Conservation (phyloP, 1,140 invertebrate species). For the Procambarus clarkii region DNA sequence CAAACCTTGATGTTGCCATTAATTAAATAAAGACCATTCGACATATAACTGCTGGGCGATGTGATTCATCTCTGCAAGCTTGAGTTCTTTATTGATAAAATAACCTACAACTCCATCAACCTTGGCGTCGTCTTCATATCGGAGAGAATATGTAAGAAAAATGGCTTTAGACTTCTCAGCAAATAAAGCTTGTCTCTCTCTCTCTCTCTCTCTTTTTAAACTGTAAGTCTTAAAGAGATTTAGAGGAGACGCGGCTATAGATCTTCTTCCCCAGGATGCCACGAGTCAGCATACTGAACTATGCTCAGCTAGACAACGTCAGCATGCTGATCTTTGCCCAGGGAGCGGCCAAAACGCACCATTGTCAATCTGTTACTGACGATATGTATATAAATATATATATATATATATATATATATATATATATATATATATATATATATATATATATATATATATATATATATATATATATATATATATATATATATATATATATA, state of each 20-base stretch:
- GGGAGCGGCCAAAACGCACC: conserved; percentile 22
- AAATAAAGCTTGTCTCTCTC: conserved; percentile 27
- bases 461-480: too few species aligned
- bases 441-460: too few species aligned
- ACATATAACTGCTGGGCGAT: not conserved
- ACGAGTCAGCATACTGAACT: conserved; percentile 54
- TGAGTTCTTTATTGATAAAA: not conserved
- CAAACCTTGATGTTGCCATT: too few species aligned
- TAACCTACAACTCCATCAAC: not conserved
- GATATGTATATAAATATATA: conserved; percentile 57
- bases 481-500: too few species aligned
- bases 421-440: too few species aligned
- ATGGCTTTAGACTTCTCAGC: conserved; percentile 14
- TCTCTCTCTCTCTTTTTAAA: conserved; percentile 42
- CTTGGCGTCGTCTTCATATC: not conserved
- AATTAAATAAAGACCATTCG: too few species aligned
- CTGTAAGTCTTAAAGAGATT: conserved; percentile 60
- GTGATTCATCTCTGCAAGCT: not conserved
- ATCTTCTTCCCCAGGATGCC: conserved; percentile 48
- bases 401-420: too few species aligned
- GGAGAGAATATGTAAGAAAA: conserved; percentile 16
- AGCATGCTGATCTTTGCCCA: too few species aligned
- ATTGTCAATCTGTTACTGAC: conserved; percentile 36
- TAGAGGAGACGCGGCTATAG: conserved; percentile 56
- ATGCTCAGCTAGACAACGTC: too few species aligned